A percentile compares a stretch with the other conserved stretches of the same genome.
phyloP scores from a whole-genome alignment of 2,888 invertebrate genomes.

The Cylloceria caligata region DNA sequence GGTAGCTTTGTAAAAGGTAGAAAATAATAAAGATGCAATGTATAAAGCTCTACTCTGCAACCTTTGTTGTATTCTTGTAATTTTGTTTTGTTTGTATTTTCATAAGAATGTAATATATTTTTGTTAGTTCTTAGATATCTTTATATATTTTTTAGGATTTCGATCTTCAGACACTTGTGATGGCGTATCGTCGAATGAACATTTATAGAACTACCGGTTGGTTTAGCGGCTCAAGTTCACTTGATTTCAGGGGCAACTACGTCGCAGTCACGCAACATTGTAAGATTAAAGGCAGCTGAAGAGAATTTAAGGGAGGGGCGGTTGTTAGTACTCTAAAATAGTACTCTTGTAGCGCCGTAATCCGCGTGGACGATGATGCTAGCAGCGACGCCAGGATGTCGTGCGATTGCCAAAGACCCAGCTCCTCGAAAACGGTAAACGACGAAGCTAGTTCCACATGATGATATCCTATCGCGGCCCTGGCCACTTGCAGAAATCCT shows the following conservation, averaged over 20 bases:
- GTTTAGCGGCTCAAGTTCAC: not conserved
- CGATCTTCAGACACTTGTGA: too few species aligned
- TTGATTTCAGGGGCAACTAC: not conserved
- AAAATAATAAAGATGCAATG: too few species aligned
- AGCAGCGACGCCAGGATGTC: constrained; percentile 12
- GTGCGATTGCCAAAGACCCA: constrained; percentile 34
- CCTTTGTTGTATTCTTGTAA: too few species aligned
- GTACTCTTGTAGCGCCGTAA: constrained; percentile 14
- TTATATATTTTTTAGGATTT: too few species aligned
- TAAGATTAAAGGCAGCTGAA: constrained; percentile 3
- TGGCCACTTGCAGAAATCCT: constrained; percentile 52
- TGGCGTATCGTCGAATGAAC: not conserved
- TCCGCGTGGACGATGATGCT: constrained; percentile 9
- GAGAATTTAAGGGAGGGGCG: not conserved
- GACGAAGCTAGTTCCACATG: constrained; percentile 30
- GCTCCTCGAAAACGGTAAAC: constrained; percentile 42
- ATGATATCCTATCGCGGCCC: constrained; percentile 32
- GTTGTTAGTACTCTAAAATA: constrained; percentile 48
- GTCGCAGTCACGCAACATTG: constrained; percentile 23
- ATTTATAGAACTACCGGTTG: constrained; percentile 22
- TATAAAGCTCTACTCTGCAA: too few species aligned
- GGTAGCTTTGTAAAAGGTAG: too few species aligned
- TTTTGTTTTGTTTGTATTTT: too few species aligned
- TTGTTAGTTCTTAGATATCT: too few species aligned
- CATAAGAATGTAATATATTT: too few species aligned